Evolutionary conservation across 2,797 vertebrate genomes (phyloP).

Genomic region (Furcifer pardalis): DNA sequence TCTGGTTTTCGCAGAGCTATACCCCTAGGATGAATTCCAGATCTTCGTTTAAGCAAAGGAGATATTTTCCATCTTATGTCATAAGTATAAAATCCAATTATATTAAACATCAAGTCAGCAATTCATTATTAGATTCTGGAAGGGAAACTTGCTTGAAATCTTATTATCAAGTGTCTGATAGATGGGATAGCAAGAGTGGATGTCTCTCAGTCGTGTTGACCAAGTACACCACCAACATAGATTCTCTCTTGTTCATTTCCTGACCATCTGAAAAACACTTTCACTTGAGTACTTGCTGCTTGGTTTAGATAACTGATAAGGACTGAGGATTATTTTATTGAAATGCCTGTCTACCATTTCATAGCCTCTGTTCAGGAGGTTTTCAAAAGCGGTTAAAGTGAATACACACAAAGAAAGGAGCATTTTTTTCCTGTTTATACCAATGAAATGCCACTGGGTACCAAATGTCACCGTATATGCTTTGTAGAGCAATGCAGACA

Average conservation of each 20-base stretch:
- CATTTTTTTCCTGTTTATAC: too few species aligned
- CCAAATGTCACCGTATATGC: too few species aligned
- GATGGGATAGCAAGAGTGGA: neutral
- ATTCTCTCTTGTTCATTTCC: neutral
- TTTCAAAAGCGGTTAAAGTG: too few species aligned
- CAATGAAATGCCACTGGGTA: too few species aligned
- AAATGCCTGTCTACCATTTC: too few species aligned
- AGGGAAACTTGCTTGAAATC: neutral
- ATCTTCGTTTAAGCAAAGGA: neutral
- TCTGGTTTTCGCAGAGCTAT: neutral
- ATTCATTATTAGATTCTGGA: neutral
- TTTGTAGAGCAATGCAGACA: too few species aligned
- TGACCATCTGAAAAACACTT: neutral
- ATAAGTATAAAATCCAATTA: neutral
- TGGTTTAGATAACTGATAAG: neutral
- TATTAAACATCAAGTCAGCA: neutral
- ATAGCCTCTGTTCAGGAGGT: too few species aligned
- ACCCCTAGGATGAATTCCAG: neutral
- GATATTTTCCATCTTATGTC: neutral
- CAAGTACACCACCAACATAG: neutral
- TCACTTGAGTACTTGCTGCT: neutral
- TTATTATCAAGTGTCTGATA: neutral
- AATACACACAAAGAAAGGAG: too few species aligned
- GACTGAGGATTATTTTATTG: neutral
- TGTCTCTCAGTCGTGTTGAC: neutral